Conservation (phyloP, 2,113 vertebrate genomes). For the Psammodynastes pulverulentus region DNA sequence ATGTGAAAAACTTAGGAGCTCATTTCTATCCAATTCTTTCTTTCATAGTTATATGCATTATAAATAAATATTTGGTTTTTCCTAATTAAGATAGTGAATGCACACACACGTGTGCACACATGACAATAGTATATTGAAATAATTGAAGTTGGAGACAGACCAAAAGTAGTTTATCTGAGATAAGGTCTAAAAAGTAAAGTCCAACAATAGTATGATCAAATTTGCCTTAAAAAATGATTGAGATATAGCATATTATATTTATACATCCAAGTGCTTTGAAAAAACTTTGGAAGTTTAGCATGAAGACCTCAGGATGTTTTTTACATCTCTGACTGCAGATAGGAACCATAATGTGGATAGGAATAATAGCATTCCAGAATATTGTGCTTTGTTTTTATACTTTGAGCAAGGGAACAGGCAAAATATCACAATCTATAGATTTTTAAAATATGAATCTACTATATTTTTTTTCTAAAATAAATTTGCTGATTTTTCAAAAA, state of each 20-base stretch:
- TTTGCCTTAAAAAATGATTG: background rate
- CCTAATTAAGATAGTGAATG: background rate
- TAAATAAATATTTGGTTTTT: background rate
- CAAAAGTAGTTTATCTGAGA: background rate
- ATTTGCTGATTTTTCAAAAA: conserved; percentile 33
- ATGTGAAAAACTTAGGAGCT: no score
- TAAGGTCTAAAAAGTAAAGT: background rate
- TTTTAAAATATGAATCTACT: background rate
- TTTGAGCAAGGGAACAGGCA: background rate
- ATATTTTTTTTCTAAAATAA: background rate
- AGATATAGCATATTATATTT: background rate
- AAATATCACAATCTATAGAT: conserved; percentile 3
- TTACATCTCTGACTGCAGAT: background rate
- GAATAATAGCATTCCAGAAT: background rate
- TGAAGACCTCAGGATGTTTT: background rate
- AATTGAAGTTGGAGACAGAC: background rate
- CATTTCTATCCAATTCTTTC: no score
- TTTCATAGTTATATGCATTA: background rate
- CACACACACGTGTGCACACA: no score
- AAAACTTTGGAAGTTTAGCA: background rate
- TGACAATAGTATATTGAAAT: background rate
- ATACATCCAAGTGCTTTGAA: background rate
- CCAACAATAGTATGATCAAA: background rate
- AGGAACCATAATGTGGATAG: background rate
- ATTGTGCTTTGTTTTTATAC: background rate